phyloP scores from a whole-genome alignment of 1,140 invertebrate species.

The Aphelinus atriplicis region DNA sequence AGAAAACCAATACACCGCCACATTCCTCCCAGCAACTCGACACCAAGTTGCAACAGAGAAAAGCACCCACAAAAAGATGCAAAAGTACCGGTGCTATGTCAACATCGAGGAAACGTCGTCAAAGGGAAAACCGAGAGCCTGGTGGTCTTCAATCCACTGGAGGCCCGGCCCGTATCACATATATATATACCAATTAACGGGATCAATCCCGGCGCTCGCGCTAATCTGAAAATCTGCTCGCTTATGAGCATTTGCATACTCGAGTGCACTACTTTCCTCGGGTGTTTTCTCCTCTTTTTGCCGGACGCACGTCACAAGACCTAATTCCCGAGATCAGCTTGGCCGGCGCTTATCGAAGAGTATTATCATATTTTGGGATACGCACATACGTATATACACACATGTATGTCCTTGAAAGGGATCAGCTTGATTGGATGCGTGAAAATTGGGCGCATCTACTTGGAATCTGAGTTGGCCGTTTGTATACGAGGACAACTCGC shows the following conservation, averaged over 20 bases:
- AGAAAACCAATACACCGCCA: slow-evolving; percentile 14
- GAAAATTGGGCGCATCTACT: too few species aligned
- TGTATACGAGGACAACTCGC: too few species aligned
- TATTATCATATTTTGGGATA: too few species aligned
- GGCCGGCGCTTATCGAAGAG: too few species aligned
- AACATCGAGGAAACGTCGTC: background rate
- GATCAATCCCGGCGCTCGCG: background rate
- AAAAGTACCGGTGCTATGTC: background rate
- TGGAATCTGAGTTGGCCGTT: too few species aligned
- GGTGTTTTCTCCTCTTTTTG: background rate
- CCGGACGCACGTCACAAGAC: background rate
- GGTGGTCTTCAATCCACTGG: slow-evolving; percentile 11
- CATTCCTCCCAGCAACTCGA: slow-evolving; percentile 1
- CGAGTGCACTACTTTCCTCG: background rate
- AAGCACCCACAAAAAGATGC: background rate
- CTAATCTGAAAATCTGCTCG: slow-evolving; percentile 14
- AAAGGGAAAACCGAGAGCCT: slow-evolving; percentile 12
- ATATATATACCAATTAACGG: slow-evolving; percentile 28
- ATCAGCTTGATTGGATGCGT: too few species aligned
- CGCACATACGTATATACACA: too few species aligned
- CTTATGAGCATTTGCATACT: background rate
- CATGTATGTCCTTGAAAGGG: too few species aligned
- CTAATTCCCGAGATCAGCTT: too few species aligned
- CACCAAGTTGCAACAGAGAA: background rate
- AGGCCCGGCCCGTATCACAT: background rate